Conservation (phyloP, 1,140 invertebrate genomes). For the Artemia franciscana region DNA sequence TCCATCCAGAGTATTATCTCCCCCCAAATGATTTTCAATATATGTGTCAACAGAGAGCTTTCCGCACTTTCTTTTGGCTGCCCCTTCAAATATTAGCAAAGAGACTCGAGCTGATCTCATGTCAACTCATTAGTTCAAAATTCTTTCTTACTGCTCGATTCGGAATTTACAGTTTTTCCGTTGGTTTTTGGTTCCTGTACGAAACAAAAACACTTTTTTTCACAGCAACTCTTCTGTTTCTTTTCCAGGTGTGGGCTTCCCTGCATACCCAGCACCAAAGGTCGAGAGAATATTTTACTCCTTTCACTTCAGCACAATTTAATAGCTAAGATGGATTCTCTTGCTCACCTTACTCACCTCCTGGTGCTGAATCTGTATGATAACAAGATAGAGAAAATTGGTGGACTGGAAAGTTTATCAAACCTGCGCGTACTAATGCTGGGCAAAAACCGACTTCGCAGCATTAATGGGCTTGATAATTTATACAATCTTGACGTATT, state of each 20-base stretch:
- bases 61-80: too few species aligned
- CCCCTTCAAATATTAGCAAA: too few species aligned
- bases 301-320: conserved; percentile 10
- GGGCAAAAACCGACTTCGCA: conserved; percentile 8
- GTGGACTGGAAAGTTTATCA: conserved; percentile 5
- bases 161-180: too few species aligned
- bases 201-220: too few species aligned
- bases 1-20: too few species aligned
- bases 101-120: too few species aligned
- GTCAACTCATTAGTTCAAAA: too few species aligned
- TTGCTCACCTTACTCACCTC: conserved; percentile 5
- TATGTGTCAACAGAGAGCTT: too few species aligned
- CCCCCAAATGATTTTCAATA: too few species aligned
- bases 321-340: conserved; percentile 8
- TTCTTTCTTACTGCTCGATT: too few species aligned
- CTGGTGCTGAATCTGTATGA: conserved; percentile 9
- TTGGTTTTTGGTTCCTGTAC: too few species aligned
- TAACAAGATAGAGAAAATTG: conserved; percentile 10
- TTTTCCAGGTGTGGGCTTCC: conserved; percentile 9
- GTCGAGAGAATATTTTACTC: conserved; percentile 7
- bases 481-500: conserved; percentile 8
- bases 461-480: conserved; percentile 6
- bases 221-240: background rate
- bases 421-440: conserved; percentile 10
- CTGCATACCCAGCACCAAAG: conserved; percentile 7